Evolutionary conservation across 2,113 vertebrate genomes (phyloP), one percentile per base, ranked within the genome.

Genomic region (Chionis minor): DNA sequence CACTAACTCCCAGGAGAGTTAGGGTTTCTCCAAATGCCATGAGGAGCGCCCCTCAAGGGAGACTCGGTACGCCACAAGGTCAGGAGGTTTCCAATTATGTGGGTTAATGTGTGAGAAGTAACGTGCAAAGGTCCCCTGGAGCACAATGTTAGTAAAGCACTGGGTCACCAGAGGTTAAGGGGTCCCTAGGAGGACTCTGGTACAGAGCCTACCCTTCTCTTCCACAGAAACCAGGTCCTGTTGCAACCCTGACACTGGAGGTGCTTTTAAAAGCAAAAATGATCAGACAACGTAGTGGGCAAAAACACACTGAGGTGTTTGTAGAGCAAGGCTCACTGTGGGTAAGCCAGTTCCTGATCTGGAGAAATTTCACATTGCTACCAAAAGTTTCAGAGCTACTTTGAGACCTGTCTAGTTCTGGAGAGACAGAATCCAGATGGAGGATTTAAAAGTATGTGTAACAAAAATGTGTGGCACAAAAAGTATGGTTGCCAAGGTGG

Each of bases 61-160:
- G 23, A 45, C n/a, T 38, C 0, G 0, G 30, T 15, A 51, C 23
- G 62, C 32, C 23, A n/a, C 0, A 2, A 40, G 27, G 65, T 45
- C 47, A n/a, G 49, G 27, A 51, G n/a, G 20, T 38, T 79, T 74
- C 12, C 42, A 35, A 2, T 38, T 55, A 12, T 19, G n/a, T 1
- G 8, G 14, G 27, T 67, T 51, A 56, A 65, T 12, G 22, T 0
- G 0, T 40, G 32, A 87, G 72, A 67, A 49, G 22, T 51, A 51
- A 51, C 13, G 47, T 8, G 40, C 47, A 56, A 67, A 94, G 28
- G 6, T 2, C 18, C 14, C 20, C 23, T 52, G 33, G 9, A 42
- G 26, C 27, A 40, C 30, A 35, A 12, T 12, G 44, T 52, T 45
- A 33, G 16, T 58, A 28, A 65, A 65, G n/a, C 10, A 58, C 49